These are phyloP conservation scores for Cochlearius cochlearius DNA, from an alignment of 2,113 vertebrate genomes.

Conservation along the genomic window DNA sequence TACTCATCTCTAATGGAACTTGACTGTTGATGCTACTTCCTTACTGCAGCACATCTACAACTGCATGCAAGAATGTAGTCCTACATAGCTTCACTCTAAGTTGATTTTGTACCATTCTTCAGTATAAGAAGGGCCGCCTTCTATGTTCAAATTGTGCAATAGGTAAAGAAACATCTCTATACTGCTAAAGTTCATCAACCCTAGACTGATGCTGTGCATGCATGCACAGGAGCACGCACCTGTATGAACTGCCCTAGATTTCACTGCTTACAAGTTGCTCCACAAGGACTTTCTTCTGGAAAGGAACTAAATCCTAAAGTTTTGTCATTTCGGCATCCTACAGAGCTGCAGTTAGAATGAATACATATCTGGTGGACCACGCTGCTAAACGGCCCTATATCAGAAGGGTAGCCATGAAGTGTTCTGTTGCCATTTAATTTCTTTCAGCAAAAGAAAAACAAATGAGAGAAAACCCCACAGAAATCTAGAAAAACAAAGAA, in stretches of 20 bases:
- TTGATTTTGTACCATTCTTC: background rate
- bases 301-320: background rate
- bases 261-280: background rate
- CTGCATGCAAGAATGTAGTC: fast-evolving
- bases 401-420: background rate
- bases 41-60: background rate
- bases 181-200: background rate
- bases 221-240: fast-evolving
- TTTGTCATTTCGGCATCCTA: background rate
- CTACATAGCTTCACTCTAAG: background rate
- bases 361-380: fast-evolving
- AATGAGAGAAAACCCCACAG: background rate
- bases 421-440: background rate
- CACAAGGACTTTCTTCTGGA: background rate
- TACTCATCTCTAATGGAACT: background rate
- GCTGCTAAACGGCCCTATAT: background rate
- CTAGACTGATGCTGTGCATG: background rate
- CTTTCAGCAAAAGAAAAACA: background rate
- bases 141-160: background rate
- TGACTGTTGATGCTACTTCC: background rate
- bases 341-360: background rate
- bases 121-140: background rate
- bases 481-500: background rate
- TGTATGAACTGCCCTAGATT: background rate
- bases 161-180: background rate